Base-by-base conservation (phyloP, 37 sponge, comb jelly and placozoan genomes). In the Sycon ciliatum region DNA sequence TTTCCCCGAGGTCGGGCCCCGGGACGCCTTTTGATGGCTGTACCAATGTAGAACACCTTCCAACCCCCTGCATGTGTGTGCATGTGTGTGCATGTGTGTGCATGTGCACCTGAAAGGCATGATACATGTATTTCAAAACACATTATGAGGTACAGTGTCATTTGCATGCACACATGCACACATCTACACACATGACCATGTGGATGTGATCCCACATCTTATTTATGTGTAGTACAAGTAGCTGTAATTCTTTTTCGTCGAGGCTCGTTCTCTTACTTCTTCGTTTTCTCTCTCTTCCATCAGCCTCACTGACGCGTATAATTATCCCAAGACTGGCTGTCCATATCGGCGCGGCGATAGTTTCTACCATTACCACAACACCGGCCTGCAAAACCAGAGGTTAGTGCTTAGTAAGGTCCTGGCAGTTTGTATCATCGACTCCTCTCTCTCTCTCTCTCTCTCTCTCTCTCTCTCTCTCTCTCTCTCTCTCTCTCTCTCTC, bases 341-440 rank as follows among this genome's bases (percentile, higher is more conserved):
- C 97, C 97, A 3, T 91, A 78, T 55, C 91, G 88, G 55, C 58
- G 89, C 56, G 97, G 97, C 5, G 71, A 60, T 27, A 74, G 83
- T 42, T 95, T 87, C 60, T 95, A 80, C 71, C 92, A 91, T 66
- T 76, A 57, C 72, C 31, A 80, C 65, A 95, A 95, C 75, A 83
- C 86, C 18, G 97, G 97, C 3, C 84, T 95, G 9, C 97, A 95
- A 54, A 95, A 95, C 64, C 97, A 95, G 53, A 82, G 75, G 94
- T 93, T 6, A 32, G 54, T 52, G 27, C 23, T 60, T 22, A 60
- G 16, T 24, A 42, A 24, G 63, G 16, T 22, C 32, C 27, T 60
- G 63, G 32, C 9, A 60, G 7, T 7, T 60, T 9, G 7, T 9
- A 18, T 13, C 13, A 13, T 42, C 49, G 9, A 13, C 13, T 42